Evolutionary conservation across 2,888 invertebrate species (phyloP).

Genomic region (Coleophora deauratella): DNA sequence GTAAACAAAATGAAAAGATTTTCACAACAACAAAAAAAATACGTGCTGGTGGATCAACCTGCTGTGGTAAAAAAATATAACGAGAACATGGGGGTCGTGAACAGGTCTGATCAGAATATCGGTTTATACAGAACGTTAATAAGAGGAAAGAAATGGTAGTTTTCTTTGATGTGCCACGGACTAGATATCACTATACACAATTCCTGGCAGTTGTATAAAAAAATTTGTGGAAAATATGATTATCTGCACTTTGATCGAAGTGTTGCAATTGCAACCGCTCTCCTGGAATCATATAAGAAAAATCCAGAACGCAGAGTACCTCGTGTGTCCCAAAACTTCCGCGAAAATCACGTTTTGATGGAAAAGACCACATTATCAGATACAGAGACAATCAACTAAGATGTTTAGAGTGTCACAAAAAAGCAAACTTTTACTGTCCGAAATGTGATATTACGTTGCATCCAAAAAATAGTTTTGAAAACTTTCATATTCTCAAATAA

Average conservation of each 20-base stretch:
- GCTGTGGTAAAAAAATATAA: conserved; percentile 2
- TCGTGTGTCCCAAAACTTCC: not conserved
- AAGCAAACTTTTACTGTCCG: not conserved
- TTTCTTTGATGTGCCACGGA: not conserved
- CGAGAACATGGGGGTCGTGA: conserved; percentile 1
- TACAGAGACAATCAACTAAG: not conserved
- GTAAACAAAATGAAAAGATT: conserved; percentile 2
- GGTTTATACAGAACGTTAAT: not conserved
- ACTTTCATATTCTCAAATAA: not conserved
- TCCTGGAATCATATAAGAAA: not conserved
- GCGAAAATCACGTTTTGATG: not conserved
- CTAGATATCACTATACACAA: not conserved
- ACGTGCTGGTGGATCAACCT: conserved; percentile 3
- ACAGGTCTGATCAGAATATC: conserved; percentile 2
- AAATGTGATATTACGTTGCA: not conserved
- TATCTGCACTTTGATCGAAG: not conserved
- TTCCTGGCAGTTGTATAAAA: conserved; percentile 1
- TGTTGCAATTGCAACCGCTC: not conserved
- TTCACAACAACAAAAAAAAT: conserved; percentile 1
- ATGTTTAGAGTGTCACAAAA: not conserved
- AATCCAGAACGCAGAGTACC: not conserved
- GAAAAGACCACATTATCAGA: not conserved
- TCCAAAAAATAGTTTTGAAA: not conserved
- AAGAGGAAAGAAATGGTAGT: not conserved
- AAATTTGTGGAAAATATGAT: not conserved